phyloP scores from a whole-genome alignment of 2,888 invertebrate species.

The Kryphioiulus occultus region DNA sequence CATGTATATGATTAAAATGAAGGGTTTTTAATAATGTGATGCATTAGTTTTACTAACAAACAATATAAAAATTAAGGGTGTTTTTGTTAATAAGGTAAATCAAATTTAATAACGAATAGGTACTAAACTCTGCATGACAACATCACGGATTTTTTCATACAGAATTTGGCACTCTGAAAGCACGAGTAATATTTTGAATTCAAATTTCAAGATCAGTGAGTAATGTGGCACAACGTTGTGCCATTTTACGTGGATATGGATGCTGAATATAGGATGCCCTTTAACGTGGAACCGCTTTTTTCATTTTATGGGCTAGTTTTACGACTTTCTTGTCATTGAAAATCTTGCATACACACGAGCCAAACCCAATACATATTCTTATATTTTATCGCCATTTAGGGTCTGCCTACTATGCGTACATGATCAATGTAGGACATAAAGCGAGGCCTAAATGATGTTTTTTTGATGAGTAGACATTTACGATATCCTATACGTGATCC shows the following conservation, averaged over 20 bases:
- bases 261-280: not conserved
- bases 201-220: not conserved
- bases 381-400: constrained; percentile 7
- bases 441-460: constrained; percentile 9
- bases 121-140: no score
- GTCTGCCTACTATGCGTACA: not conserved
- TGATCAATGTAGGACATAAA: constrained; percentile 6
- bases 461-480: constrained; percentile 28
- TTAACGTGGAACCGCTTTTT: not conserved
- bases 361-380: constrained; percentile 3
- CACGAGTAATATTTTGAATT: not conserved
- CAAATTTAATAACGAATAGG: no score
- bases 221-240: not conserved
- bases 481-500: not conserved
- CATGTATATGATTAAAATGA: no score
- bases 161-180: not conserved
- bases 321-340: not conserved
- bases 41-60: no score
- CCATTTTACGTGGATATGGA: not conserved
- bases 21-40: no score
- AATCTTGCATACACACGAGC: not conserved
- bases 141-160: not conserved
- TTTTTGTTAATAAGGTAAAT: no score
- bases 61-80: no score
- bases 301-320: constrained; percentile 1